Conservation (phyloP, 2,888 invertebrate genomes). For the Physocephala rufipes region DNA sequence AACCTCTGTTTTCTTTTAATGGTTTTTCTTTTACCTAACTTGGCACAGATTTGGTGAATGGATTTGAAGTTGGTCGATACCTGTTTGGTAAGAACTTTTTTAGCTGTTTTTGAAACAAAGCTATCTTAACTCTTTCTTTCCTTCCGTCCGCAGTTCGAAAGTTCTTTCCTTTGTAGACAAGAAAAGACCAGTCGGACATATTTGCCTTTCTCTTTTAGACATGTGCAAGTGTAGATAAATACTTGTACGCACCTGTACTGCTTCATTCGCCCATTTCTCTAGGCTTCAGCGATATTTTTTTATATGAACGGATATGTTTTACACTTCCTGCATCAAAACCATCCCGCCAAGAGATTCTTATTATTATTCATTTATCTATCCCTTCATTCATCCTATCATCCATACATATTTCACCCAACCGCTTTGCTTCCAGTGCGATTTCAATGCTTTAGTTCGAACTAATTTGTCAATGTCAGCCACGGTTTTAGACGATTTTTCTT, state of each 20-base stretch:
- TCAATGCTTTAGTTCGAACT: background rate
- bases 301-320: no score
- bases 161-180: no score
- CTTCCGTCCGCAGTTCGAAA: background rate
- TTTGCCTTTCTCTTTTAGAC: no score
- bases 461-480: background rate
- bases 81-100: no score
- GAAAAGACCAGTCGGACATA: no score
- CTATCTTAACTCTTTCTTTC: background rate
- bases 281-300: no score
- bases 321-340: background rate
- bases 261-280: no score
- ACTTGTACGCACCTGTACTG: no score
- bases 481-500: background rate
- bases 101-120: background rate
- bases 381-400: background rate
- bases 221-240: no score
- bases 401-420: background rate
- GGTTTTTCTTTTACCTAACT: background rate
- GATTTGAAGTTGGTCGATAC: no score
- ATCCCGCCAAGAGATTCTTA: background rate
- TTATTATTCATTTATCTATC: background rate
- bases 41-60: conserved; percentile 8
- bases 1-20: conserved; percentile 13
- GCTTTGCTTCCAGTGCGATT: background rate